Evolutionary conservation across 2,888 invertebrate species (phyloP), one percentile per base, ranked within the genome.

Genomic region (Aphrophora alni): DNA sequence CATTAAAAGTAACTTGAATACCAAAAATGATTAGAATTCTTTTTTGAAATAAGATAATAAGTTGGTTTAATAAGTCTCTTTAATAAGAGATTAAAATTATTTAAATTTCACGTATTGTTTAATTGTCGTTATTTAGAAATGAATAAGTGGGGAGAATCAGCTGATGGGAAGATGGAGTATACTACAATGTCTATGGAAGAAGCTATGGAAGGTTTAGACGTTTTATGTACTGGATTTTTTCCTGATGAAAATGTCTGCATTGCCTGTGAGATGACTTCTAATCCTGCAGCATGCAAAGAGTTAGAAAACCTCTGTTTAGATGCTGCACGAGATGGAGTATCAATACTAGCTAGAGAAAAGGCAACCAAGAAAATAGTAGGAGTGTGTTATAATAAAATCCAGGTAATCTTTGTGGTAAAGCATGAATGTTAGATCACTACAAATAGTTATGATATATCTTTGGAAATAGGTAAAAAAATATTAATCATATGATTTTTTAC

Each of bases 321-420:
- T n/a, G 24, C 38, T 14, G 80, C 81, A n/a, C 44, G 78, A 51
- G 83, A 83, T 68, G 78, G 74, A 14, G 51, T 82, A n/a, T 83
- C 81, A n/a, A 51, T 82, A 0, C 75, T 82, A 21, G 83, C 83
- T 24, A 59, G 81, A 14, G 80, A 81, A 27, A 78, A 68, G 14
- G 24, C 27, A n/a, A 78, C 81, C 3, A 73, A 78, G 14, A 27
- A 68, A 72, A 71, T 83, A 21, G 80, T 78, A 1, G 83, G 83
- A 14, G 83, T 83, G 14, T 73, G 51, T 14, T 77, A 80, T 24
- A 83, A 83, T 70, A 83, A 83, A 77, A 76, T 80, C 12, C 83
- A 83, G 75, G 83, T 83, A 74, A 44, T 38, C 75, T 24, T 77
- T 8, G 10, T 24, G 25, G 4, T 27, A 33, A 25, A 71, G 14